Conservation (phyloP, 1,140 invertebrate genomes). For the Brachionus angularis region DNA sequence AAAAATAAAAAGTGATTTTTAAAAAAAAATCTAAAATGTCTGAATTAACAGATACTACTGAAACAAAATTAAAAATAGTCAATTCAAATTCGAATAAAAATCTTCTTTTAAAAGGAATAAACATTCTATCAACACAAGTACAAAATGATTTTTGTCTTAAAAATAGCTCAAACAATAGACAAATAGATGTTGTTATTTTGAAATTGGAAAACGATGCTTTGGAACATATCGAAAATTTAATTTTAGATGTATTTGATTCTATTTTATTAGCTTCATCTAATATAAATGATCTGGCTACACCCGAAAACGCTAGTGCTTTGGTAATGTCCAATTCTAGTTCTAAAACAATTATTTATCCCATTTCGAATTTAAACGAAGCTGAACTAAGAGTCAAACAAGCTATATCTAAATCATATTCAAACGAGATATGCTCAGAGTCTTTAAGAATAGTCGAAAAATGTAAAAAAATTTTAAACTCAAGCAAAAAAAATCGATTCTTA, state of each 20-base stretch:
- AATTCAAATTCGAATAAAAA: not conserved
- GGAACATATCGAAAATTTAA: conserved; percentile 9
- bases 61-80: not conserved
- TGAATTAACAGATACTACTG: not conserved
- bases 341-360: conserved; percentile 23
- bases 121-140: conserved; percentile 8
- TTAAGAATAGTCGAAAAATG: conserved; percentile 22
- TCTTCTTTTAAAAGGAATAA: conserved; percentile 1
- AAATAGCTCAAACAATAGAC: not conserved
- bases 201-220: conserved; percentile 37
- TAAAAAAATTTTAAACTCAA: conserved; percentile 9
- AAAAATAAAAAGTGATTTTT: too few relatives aligned
- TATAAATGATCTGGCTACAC: not conserved
- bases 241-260: conserved; percentile 22
- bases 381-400: conserved; percentile 16
- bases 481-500: conserved; percentile 20
- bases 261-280: conserved; percentile 24
- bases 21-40: too few relatives aligned
- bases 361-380: conserved; percentile 24
- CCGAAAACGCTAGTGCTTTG: not conserved
- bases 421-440: not conserved
- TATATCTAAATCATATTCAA: conserved; percentile 10
- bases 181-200: conserved; percentile 2
- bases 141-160: conserved; percentile 1
- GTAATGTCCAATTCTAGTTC: conserved; percentile 20